Percentiles rank a stretch among this genome's conserved stretches.
Evolutionary conservation across 2,797 vertebrate species (phyloP).

Genomic region (Peromyscus eremicus): DNA sequence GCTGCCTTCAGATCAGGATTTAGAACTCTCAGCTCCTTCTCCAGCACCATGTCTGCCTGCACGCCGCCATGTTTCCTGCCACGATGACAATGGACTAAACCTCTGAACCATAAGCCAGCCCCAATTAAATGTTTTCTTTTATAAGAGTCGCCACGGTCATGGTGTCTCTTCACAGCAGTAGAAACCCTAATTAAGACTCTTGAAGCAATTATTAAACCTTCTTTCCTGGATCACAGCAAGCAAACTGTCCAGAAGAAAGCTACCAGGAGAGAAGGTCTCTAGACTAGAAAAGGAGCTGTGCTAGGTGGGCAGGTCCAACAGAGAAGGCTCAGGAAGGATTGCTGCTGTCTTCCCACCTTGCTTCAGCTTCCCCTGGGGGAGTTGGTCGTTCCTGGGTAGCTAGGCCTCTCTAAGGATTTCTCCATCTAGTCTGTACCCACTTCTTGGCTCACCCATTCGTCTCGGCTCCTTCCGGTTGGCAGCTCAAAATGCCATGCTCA

Average conservation of each 20-base stretch:
- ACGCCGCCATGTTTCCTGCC: accelerated
- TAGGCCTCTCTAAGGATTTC: not conserved
- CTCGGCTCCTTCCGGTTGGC: not conserved
- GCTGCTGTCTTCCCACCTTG: not conserved
- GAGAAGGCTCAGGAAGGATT: not conserved
- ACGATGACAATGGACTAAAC: not conserved
- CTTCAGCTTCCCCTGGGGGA: not conserved
- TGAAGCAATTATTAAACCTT: not conserved
- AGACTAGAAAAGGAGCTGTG: not conserved
- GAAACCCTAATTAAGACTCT: not conserved
- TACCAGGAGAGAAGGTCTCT: not conserved
- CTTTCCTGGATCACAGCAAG: not conserved
- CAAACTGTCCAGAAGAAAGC: not conserved
- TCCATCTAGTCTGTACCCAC: not conserved
- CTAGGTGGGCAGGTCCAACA: not conserved
- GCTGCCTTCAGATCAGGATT: not conserved
- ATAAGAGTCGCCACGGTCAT: not conserved
- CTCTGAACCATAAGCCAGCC: not conserved
- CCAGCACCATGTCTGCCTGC: not conserved
- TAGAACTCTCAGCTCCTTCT: not conserved
- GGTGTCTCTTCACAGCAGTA: not conserved
- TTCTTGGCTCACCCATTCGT: not conserved
- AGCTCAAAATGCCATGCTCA: constrained; percentile 3
- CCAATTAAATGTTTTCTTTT: not conserved
- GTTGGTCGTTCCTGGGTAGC: not conserved